Evolutionary conservation across 2,797 vertebrate species (phyloP), one percentile per base, ranked within the genome.

Genomic region (Phoxinus dragarum): DNA sequence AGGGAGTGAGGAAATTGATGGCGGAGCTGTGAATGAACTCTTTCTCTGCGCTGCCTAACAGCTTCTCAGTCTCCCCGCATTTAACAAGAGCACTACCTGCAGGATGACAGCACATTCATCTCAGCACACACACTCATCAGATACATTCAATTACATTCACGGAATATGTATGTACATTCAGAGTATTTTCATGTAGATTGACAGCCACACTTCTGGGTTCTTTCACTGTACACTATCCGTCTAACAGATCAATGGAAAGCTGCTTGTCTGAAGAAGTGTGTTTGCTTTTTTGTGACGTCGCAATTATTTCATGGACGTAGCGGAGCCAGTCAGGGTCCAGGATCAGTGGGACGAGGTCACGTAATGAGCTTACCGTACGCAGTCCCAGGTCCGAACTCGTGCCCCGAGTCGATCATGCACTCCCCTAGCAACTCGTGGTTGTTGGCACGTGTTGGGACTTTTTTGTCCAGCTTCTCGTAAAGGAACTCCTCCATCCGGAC

Each of bases 401-500:
- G 95, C 17, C 98, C 98, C 6, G 98, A 96, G 90, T 97, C 96
- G 78, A 94, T 96, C 98, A 98, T 97, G 54, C 96, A 93, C 83
- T 98, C 96, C 88, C 97, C 97, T 84, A 99, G 92, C 85, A 96
- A 91, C 91, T 99, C 98, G 17, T 95, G 95, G 68, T 96, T 96
- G 89, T 96, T 97, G 89, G 96, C 91, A 73, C 98, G 96, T 88
- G 95, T 94, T 6, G 97, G 97, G 79, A 93, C 93, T 90, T 95
- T 97, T 94, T 97, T 97, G 31, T 99, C 98, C 90, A 99, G 93
- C 84, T 97, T 98, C 88, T 97, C 97, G 85, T 99, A 99, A 61
- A 99, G 96, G 90, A 97, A 96, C 88, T 98, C 98, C 95, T 99
- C 98, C 91, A 99, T 95, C 86, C 98, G 96, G 44, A 96, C 96